Evolutionary conservation across 2,888 invertebrate genomes (phyloP).

Genomic region (Lithodes maja): DNA sequence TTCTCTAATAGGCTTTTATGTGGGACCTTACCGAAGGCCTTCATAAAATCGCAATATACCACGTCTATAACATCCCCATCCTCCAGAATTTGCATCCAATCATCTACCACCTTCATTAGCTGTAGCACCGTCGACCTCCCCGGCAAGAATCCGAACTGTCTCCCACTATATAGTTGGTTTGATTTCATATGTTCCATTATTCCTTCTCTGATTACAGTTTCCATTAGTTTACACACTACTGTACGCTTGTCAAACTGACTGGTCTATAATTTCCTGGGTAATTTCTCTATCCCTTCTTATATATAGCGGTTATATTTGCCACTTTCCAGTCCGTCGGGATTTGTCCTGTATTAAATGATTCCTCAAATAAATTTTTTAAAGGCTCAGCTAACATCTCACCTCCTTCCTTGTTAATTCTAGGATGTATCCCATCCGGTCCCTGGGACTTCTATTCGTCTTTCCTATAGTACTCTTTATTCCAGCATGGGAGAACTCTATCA

Average conservation of each 20-base stretch:
- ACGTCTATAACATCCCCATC: background rate
- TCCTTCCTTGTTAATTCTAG: background rate
- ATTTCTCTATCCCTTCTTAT: background rate
- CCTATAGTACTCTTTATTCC: too few species aligned
- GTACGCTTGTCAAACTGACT: background rate
- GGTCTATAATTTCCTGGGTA: background rate
- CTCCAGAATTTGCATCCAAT: background rate
- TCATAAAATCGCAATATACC: background rate
- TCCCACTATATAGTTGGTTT: background rate
- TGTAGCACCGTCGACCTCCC: background rate
- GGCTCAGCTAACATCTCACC: background rate
- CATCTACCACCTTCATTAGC: background rate
- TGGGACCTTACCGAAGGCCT: background rate
- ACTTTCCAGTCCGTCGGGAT: background rate
- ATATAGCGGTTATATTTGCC: background rate
- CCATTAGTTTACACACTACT: background rate
- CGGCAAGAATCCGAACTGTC: background rate
- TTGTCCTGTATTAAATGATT: background rate
- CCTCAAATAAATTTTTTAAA: background rate
- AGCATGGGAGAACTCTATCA: too few species aligned
- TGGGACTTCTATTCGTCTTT: background rate
- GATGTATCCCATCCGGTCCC: background rate
- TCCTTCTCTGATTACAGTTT: background rate
- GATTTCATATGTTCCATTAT: background rate
- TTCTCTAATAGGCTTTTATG: background rate